Evolutionary conservation across 2,888 invertebrate species (phyloP).

Genomic region (Diarsia rubi): DNA sequence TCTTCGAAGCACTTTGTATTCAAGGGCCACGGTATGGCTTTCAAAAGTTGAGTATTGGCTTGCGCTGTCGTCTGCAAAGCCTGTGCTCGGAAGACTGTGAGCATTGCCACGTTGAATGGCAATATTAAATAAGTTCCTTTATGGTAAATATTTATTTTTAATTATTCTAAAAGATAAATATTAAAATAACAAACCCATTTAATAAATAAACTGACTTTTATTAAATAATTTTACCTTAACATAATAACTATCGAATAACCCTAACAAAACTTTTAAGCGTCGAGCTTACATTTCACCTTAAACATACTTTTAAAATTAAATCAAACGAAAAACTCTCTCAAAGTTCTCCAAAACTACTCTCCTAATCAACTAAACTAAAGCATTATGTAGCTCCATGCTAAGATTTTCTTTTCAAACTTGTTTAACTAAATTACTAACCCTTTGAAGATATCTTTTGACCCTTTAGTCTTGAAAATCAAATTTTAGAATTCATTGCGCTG

Average conservation of each 20-base stretch:
- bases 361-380: constrained; percentile 15
- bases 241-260: background rate
- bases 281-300: background rate
- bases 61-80: too few relatives aligned
- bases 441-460: constrained; percentile 18
- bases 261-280: background rate
- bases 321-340: background rate
- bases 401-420: constrained; percentile 10
- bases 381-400: constrained; percentile 13
- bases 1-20: too few relatives aligned
- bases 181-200: too few relatives aligned
- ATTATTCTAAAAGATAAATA: too few relatives aligned
- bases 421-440: constrained; percentile 2
- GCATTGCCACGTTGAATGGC: too few relatives aligned
- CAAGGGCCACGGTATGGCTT: too few relatives aligned
- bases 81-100: too few relatives aligned
- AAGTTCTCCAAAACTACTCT: constrained; percentile 13
- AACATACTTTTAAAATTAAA: constrained; percentile 1
- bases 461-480: background rate
- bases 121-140: too few relatives aligned
- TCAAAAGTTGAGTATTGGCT: background rate
- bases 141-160: too few relatives aligned
- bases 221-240: background rate
- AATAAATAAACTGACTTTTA: too few relatives aligned
- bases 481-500: constrained; percentile 13